Conservation (phyloP, 2,888 invertebrate genomes). For the Polydrusus cervinus region DNA sequence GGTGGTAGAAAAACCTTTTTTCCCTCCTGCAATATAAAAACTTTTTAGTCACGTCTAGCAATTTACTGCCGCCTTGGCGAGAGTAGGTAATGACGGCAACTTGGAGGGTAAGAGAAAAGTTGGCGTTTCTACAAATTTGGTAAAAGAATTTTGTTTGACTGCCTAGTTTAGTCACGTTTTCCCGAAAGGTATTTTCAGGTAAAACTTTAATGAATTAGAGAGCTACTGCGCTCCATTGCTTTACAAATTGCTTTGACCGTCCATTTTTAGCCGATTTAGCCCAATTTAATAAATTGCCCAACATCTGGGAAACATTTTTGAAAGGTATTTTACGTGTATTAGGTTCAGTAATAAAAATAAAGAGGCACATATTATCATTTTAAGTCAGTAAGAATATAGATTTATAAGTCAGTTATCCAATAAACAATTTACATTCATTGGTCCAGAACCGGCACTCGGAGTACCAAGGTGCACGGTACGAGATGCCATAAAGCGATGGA, state of each 20-base stretch:
- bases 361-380: no score
- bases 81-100: slow-evolving; percentile 45
- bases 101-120: slow-evolving; percentile 32
- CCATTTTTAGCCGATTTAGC: slow-evolving; percentile 24
- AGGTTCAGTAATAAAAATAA: no score
- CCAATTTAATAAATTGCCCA: slow-evolving; percentile 24
- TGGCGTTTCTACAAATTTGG: slow-evolving; percentile 45
- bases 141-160: slow-evolving; percentile 39
- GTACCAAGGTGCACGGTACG: no score
- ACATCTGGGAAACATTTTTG: background rate
- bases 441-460: no score
- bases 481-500: no score
- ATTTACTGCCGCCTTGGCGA: slow-evolving; percentile 43
- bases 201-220: slow-evolving; percentile 48
- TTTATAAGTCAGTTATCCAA: no score
- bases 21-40: slow-evolving; percentile 35
- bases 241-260: slow-evolving; percentile 36
- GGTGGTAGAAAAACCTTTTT: slow-evolving; percentile 19
- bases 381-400: no score
- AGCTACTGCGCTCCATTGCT: slow-evolving; percentile 30
- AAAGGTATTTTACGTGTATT: background rate
- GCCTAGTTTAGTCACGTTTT: slow-evolving; percentile 45
- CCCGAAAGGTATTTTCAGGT: slow-evolving; percentile 47
- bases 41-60: slow-evolving; percentile 49
- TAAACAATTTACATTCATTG: no score